phyloP scores from a whole-genome alignment of 2,888 invertebrate species.

The Apamea crenata region DNA sequence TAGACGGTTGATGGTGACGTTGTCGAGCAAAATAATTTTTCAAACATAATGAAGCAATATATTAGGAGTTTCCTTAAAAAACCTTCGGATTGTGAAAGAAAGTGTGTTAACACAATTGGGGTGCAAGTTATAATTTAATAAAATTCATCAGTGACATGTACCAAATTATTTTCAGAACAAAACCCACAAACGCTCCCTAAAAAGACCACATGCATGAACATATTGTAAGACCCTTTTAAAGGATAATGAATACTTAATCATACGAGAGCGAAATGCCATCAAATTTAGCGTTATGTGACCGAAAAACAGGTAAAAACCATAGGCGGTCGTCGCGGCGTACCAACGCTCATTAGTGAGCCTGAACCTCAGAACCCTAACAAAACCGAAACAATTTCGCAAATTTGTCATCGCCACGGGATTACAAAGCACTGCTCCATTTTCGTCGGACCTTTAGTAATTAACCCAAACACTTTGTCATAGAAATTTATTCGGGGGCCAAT shows the following conservation, averaged over 20 bases:
- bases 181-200: conserved; percentile 38
- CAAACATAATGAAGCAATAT: not conserved
- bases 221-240: conserved; percentile 56
- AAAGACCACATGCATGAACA: conserved; percentile 40
- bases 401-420: conserved; percentile 71
- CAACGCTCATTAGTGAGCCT: conserved; percentile 66
- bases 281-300: conserved; percentile 51
- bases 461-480: conserved; percentile 65
- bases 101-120: not conserved
- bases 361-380: conserved; percentile 65
- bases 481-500: conserved; percentile 66
- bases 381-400: conserved; percentile 72
- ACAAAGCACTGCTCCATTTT: conserved; percentile 70
- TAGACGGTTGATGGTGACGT: no score
- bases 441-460: conserved; percentile 68
- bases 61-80: not conserved
- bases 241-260: conserved; percentile 59
- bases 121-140: not conserved
- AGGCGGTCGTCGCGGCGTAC: conserved; percentile 49
- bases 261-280: conserved; percentile 51
- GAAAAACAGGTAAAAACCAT: conserved; percentile 66
- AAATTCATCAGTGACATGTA: not conserved
- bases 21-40: no score
- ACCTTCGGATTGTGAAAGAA: not conserved
- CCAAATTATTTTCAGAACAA: conserved; percentile 19